Conservation (phyloP, 37 sponge, comb jelly and placozoan species). For the Aphrocallistes beatrix region DNA sequence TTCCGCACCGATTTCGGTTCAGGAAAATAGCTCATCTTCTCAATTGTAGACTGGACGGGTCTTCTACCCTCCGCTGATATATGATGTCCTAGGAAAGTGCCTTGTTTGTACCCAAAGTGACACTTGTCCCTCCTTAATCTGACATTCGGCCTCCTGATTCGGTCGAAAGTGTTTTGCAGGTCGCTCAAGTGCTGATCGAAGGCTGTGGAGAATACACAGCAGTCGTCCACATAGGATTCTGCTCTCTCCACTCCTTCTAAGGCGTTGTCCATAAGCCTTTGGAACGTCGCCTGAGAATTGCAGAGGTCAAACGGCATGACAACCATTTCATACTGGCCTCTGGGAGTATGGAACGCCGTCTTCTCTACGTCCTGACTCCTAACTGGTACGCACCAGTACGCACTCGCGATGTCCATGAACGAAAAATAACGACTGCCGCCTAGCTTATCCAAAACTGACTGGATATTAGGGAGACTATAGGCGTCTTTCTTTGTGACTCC, state of each 20-base stretch:
- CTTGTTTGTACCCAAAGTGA: slow-evolving; percentile 17
- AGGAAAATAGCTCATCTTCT: slow-evolving; percentile 8
- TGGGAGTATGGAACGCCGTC: slow-evolving; percentile 2
- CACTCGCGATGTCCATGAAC: slow-evolving; percentile 17
- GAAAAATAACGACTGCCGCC: slow-evolving; percentile 6
- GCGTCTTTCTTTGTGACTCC: no score
- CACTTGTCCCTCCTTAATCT: background rate
- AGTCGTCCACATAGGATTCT: slow-evolving; percentile 28
- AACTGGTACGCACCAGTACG: slow-evolving; percentile 19
- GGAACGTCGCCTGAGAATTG: slow-evolving; percentile 23
- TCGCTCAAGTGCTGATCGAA: background rate
- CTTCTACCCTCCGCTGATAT: background rate
- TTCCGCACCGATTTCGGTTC: slow-evolving; percentile 2
- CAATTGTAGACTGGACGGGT: background rate
- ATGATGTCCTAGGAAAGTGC: slow-evolving; percentile 2
- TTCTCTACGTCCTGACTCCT: slow-evolving; percentile 1
- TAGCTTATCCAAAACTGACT: background rate
- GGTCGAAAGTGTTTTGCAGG: background rate
- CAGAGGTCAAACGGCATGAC: slow-evolving; percentile 24
- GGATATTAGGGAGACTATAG: background rate
- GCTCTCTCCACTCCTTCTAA: background rate
- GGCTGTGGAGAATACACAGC: background rate
- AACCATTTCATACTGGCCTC: slow-evolving; percentile 22
- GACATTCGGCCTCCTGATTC: background rate
- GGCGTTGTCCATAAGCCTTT: slow-evolving; percentile 29